Conservation (phyloP, 2,888 invertebrate genomes). For the Horisme vitalbata region DNA sequence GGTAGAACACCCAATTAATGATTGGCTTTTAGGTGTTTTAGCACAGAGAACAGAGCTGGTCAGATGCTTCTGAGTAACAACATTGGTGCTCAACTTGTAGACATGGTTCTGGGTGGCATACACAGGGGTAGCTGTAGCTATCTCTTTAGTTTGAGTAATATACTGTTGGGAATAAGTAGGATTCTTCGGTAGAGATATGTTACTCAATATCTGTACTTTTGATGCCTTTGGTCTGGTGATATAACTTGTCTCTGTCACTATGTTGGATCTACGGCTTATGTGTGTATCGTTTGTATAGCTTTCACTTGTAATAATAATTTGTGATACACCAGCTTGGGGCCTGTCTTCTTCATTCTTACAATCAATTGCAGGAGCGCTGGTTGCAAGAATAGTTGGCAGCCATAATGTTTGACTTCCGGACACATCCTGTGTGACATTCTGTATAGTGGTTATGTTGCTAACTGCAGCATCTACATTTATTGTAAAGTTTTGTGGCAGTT, state of each 20-base stretch:
- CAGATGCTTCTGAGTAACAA: constrained; percentile 64
- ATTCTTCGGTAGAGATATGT: constrained; percentile 74
- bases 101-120: constrained; percentile 73
- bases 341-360: constrained; percentile 66
- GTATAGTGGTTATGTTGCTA: constrained; percentile 73
- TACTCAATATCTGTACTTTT: constrained; percentile 79
- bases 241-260: constrained; percentile 70
- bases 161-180: constrained; percentile 69
- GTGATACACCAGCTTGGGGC: constrained; percentile 65
- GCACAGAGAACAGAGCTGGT: constrained; percentile 70
- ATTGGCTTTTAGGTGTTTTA: constrained; percentile 69
- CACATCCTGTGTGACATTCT: constrained; percentile 75
- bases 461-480: constrained; percentile 76
- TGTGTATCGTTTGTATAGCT: constrained; percentile 65
- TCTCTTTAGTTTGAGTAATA: constrained; percentile 64
- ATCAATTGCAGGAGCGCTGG: constrained; percentile 60
- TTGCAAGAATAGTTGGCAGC: constrained; percentile 74
- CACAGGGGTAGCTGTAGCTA: constrained; percentile 58
- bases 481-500: constrained; percentile 75
- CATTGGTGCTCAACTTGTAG: constrained; percentile 69
- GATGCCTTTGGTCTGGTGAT: constrained; percentile 65
- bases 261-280: constrained; percentile 62
- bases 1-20: constrained; percentile 67
- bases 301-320: constrained; percentile 76
- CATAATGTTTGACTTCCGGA: constrained; percentile 71